These are phyloP conservation scores for Odontomyia ornata DNA, from an alignment of 2,888 invertebrate genomes.

Conservation along the genomic window DNA sequence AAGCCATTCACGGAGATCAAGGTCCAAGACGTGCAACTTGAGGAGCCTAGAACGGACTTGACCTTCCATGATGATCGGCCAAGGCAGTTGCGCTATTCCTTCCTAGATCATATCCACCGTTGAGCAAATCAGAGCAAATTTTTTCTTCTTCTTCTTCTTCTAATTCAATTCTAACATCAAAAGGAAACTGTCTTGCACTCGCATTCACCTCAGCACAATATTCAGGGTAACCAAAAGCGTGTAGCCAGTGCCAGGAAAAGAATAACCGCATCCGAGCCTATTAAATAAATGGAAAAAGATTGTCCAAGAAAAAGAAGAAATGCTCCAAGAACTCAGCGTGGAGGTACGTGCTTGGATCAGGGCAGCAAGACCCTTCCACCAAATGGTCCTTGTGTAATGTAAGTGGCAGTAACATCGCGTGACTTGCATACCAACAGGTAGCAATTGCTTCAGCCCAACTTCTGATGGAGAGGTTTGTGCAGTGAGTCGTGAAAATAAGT, in stretches of 20 bases:
- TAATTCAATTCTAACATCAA: conserved; percentile 47
- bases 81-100: too few relatives aligned
- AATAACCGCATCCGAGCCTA: conserved; percentile 42
- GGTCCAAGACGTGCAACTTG: not conserved
- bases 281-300: conserved; percentile 48
- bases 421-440: conserved; percentile 52
- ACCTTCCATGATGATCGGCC: not conserved
- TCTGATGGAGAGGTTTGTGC: not conserved
- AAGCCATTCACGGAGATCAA: too few relatives aligned
- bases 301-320: conserved; percentile 49
- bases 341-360: conserved; percentile 49
- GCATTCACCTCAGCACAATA: not conserved
- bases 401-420: conserved; percentile 50
- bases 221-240: not conserved
- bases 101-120: conserved; percentile 16
- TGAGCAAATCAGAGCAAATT: not conserved
- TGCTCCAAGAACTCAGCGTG: conserved; percentile 49
- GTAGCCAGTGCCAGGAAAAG: conserved; percentile 7
- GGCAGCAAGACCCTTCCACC: conserved; percentile 8
- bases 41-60: conserved; percentile 9
- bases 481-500: conserved; percentile 5
- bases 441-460: conserved; percentile 37
- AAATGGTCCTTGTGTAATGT: conserved; percentile 5
- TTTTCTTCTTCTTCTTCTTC: not conserved
- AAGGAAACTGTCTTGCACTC: conserved; percentile 50